Evolutionary conservation across 2,888 invertebrate species (phyloP), one percentile per base, ranked within the genome.

Genomic region (Troides helena): DNA sequence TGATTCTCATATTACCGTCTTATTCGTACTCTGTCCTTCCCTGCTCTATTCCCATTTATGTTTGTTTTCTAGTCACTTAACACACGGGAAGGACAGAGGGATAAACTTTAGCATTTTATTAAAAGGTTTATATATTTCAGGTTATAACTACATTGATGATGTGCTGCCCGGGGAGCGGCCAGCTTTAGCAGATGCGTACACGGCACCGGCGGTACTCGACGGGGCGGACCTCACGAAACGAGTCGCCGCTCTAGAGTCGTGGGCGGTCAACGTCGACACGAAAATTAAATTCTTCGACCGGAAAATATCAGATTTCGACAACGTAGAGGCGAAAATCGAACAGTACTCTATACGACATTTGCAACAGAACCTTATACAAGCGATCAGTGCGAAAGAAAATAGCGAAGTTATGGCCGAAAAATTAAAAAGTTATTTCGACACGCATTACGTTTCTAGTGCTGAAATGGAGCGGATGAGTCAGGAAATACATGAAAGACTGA

Each of bases 1-100:
- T 72, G 75, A 74, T 77, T 80, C 77, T 75, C 80, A 75, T 81
- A 76, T 78, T 83, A 73, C 78, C 4, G 78, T 79, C 74, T 77
- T 78, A 72, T 83, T 78, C 80, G 78, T 82, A 83, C 94, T 94
- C 94, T 94, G 94, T 94, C 94, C 94, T 94, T 94, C 94, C 94
- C 94, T 93, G 93, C 86, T 87, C 75, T 85, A 80, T 53, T 65
- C 56, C 50, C 68, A 59, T 68, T 73, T 70, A 68, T 74, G 67
- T 76, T 78, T 10, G n/a, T 39, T n/a, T 53, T 61, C 53, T 66
- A 67, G 65, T 69, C 36, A 67, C 56, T 63, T 68, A 75, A 78
- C 80, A 85, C 76, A 88, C 90, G 86, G 93, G 93, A 81, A 92
- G 92, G 92, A 90, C 92, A 92, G 92, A 89, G 85, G 71, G 73